These are phyloP conservation scores for Camponotus floridanus DNA, from an alignment of 1,140 invertebrate species.

Conservation along the genomic window DNA sequence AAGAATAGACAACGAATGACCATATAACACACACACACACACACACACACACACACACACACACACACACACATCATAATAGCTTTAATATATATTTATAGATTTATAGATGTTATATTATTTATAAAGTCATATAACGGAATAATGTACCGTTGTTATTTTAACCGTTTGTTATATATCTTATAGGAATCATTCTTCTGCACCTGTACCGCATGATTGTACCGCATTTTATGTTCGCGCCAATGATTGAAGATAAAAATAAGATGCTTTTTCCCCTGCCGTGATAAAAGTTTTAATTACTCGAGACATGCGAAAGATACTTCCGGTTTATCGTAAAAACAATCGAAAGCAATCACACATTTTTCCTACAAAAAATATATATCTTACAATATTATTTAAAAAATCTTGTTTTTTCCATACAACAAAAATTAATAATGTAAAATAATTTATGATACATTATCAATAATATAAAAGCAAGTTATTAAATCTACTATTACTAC, in stretches of 20 bases:
- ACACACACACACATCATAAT: background rate
- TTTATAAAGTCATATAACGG: slow-evolving; percentile 22
- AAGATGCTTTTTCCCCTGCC: slow-evolving; percentile 6
- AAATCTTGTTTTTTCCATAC: too few species aligned
- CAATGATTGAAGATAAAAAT: slow-evolving; percentile 52
- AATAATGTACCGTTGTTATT: slow-evolving; percentile 39
- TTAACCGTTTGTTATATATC: background rate
- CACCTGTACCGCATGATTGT: slow-evolving; percentile 40
- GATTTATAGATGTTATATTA: background rate
- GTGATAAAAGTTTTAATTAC: slow-evolving; percentile 37
- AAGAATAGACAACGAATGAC: background rate
- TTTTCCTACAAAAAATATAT: background rate
- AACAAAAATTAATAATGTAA: too few species aligned
- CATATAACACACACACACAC: background rate
- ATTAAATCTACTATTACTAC: too few species aligned
- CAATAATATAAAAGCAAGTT: too few species aligned
- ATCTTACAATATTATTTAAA: background rate
- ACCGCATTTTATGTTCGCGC: slow-evolving; percentile 11
- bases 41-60: background rate
- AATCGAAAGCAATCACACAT: slow-evolving; percentile 20
- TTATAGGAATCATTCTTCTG: slow-evolving; percentile 46
- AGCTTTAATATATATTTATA: background rate
- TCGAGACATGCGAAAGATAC: background rate
- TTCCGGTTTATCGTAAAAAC: background rate
- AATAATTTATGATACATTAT: too few species aligned